Conservation (phyloP, 2,888 invertebrate species). For the Dichetophora obliterata region DNA sequence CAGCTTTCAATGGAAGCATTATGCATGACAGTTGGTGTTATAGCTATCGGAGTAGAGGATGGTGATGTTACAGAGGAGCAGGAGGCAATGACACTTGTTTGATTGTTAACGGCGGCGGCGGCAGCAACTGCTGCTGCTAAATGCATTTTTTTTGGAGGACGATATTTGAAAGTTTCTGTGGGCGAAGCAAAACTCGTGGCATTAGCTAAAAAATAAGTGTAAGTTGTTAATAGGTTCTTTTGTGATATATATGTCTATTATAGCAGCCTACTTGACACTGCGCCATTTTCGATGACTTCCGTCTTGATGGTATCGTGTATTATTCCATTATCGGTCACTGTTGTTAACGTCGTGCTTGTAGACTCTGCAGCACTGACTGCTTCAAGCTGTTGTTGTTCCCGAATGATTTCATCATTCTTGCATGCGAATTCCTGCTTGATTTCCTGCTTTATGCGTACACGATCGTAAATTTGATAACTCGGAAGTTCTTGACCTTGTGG, state of each 20-base stretch:
- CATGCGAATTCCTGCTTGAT: constrained; percentile 65
- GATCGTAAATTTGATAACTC: constrained; percentile 61
- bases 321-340: constrained; percentile 49
- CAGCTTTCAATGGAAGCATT: constrained; percentile 53
- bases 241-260: background rate
- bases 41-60: constrained; percentile 2
- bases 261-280: constrained; percentile 40
- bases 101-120: constrained; percentile 57
- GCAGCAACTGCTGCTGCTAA: constrained; percentile 64
- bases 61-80: constrained; percentile 44
- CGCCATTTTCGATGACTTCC: constrained; percentile 58
- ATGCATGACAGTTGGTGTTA: constrained; percentile 7
- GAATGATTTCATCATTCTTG: constrained; percentile 62
- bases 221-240: background rate
- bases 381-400: constrained; percentile 61
- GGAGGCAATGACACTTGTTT: constrained; percentile 62
- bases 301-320: constrained; percentile 60
- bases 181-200: constrained; percentile 60
- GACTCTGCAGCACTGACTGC: constrained; percentile 58
- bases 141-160: constrained; percentile 66
- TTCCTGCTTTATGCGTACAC: constrained; percentile 64
- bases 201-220: constrained; percentile 12
- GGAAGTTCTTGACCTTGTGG: constrained; percentile 54
- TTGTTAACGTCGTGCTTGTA: constrained; percentile 46
- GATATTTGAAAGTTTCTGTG: constrained; percentile 63